phyloP scores from a whole-genome alignment of 1,140 invertebrate species.

The Scaptodrosophila lebanonensis region DNA sequence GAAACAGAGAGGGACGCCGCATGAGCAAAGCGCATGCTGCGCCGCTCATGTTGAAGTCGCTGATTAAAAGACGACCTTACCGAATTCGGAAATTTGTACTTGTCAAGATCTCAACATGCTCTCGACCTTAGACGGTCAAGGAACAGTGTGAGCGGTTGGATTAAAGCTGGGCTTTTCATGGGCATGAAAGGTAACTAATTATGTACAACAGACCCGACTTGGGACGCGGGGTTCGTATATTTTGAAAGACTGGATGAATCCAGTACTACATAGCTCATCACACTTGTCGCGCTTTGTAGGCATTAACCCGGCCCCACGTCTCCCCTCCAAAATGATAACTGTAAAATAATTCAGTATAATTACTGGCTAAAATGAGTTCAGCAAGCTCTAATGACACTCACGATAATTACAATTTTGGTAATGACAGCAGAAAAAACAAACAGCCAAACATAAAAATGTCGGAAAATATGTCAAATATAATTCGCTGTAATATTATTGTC shows the following conservation, averaged over 20 bases:
- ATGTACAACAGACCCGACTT: conserved; percentile 22
- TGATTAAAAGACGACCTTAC: conserved; percentile 76
- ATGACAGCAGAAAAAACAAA: conserved; percentile 46
- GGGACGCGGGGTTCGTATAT: conserved; percentile 21
- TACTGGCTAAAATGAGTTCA: conserved; percentile 57
- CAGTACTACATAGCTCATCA: neutral
- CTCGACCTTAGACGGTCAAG: conserved; percentile 10
- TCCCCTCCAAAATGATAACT: no score
- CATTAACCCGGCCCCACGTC: no score
- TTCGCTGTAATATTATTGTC: conserved; percentile 65
- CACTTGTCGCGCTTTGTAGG: conserved; percentile 1
- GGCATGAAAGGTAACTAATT: conserved; percentile 49
- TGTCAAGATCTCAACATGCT: conserved; percentile 58
- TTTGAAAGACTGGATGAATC: no score
- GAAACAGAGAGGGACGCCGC: conserved; percentile 36
- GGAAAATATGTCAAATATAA: conserved; percentile 72
- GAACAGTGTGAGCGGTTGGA: conserved; percentile 21
- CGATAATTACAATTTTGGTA: conserved; percentile 75
- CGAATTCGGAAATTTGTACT: conserved; percentile 75
- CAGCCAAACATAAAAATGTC: conserved; percentile 38
- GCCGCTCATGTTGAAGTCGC: conserved; percentile 27
- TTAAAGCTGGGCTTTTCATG: conserved; percentile 42
- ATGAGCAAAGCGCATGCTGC: conserved; percentile 53
- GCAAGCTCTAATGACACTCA: conserved; percentile 71
- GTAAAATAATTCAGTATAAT: conserved; percentile 69